Conservation (phyloP, 2,797 vertebrate genomes). For the Phoebastria nigripes region DNA sequence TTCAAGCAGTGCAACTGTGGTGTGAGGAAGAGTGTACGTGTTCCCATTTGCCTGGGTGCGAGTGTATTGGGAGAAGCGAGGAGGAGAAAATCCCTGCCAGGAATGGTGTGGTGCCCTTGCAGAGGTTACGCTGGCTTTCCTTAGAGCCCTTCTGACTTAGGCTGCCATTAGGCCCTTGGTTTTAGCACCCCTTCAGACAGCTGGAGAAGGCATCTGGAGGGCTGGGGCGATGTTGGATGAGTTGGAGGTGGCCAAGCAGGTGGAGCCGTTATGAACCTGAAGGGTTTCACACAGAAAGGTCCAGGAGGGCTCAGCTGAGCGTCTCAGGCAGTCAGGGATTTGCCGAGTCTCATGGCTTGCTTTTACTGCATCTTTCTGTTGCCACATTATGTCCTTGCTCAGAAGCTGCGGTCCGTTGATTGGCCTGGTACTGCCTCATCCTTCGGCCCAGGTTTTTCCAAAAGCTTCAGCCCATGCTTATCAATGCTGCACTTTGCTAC, state of each 20-base stretch:
- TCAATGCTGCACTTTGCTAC: not conserved
- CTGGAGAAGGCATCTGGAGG: not conserved
- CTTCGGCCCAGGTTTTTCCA: not conserved
- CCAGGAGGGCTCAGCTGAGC: not conserved
- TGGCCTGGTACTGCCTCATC: not conserved
- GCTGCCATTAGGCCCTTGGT: not conserved
- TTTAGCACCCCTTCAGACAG: not conserved
- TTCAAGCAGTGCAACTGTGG: not conserved
- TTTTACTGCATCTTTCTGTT: not conserved
- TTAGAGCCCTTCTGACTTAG: not conserved
- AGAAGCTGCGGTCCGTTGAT: not conserved
- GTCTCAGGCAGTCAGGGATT: fast-evolving
- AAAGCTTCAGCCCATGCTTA: not conserved
- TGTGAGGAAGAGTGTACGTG: not conserved
- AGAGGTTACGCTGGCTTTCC: not conserved
- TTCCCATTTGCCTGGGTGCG: not conserved
- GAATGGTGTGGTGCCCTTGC: not conserved
- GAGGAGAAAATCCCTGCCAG: not conserved
- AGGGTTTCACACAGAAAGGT: not conserved
- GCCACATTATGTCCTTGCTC: not conserved
- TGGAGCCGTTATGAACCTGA: not conserved
- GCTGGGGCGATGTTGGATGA: not conserved
- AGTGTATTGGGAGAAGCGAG: not conserved
- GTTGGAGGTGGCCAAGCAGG: fast-evolving
- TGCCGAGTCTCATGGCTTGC: not conserved